phyloP scores from a whole-genome alignment of 2,797 vertebrate genomes.

The Vireo griseus region DNA sequence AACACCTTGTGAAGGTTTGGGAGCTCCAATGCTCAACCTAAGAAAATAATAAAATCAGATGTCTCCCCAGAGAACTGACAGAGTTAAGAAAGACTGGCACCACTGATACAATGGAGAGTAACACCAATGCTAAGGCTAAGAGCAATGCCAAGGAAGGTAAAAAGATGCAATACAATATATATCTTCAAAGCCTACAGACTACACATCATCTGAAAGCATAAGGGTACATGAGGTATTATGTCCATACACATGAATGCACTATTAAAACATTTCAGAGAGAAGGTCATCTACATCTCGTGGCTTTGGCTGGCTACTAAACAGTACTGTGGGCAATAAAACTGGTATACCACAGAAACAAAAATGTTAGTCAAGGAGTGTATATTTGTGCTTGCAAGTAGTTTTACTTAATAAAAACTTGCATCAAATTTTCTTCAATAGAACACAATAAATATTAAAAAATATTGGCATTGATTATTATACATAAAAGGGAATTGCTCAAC shows the following conservation, averaged over 20 bases:
- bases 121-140: not conserved
- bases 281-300: not conserved
- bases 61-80: not conserved
- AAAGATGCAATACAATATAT: not conserved
- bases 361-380: not conserved
- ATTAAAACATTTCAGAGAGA: not conserved
- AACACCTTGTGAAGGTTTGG: not conserved
- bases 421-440: not conserved
- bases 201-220: not conserved
- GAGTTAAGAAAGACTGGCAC: not conserved
- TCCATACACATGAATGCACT: not conserved
- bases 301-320: not conserved
- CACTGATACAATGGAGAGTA: accelerated
- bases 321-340: not conserved
- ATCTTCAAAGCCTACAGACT: not conserved
- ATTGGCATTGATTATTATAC: not conserved
- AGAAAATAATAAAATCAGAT: not conserved
- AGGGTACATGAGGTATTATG: not conserved
- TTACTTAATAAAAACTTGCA: not conserved
- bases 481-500: not conserved
- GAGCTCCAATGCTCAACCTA: not conserved
- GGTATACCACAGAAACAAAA: not conserved
- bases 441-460: not conserved
- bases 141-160: not conserved
- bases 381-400: not conserved